phyloP scores from a whole-genome alignment of 2,113 vertebrate species.

The Meriones unguiculatus region DNA sequence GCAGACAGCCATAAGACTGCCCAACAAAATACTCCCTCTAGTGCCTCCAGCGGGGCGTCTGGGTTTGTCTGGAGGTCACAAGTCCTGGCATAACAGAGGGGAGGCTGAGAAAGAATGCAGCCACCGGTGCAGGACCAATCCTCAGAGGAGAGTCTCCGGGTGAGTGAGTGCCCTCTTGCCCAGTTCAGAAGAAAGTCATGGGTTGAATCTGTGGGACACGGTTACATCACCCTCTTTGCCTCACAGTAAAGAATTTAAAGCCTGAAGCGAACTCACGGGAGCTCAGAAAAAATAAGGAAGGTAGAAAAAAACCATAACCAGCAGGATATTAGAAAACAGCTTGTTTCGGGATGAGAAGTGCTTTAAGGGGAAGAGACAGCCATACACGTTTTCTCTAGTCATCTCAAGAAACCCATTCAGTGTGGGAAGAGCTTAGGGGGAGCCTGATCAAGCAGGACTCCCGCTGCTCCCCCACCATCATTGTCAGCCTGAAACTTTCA shows the following conservation, averaged over 20 bases:
- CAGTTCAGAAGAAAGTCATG: background rate
- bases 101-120: background rate
- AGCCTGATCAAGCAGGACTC: background rate
- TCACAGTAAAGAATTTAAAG: background rate
- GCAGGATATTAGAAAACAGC: background rate
- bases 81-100: background rate
- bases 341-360: conserved; percentile 9
- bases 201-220: background rate
- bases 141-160: background rate
- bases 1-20: conserved; percentile 36
- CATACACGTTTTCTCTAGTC: background rate
- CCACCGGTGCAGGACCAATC: background rate
- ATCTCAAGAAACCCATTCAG: background rate
- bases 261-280: background rate
- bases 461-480: background rate
- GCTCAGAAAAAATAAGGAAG: background rate
- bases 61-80: conserved; percentile 5
- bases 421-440: background rate
- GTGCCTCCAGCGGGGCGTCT: conserved; percentile 13
- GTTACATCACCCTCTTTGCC: background rate
- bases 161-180: background rate
- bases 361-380: background rate
- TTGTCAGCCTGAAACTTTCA: background rate
- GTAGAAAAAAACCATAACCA: conserved; percentile 24
- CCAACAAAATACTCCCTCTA: conserved; percentile 57